Evolutionary conservation across 2,797 vertebrate genomes (phyloP), one percentile per base, ranked within the genome.

Genomic region (Margarornis squamiger): DNA sequence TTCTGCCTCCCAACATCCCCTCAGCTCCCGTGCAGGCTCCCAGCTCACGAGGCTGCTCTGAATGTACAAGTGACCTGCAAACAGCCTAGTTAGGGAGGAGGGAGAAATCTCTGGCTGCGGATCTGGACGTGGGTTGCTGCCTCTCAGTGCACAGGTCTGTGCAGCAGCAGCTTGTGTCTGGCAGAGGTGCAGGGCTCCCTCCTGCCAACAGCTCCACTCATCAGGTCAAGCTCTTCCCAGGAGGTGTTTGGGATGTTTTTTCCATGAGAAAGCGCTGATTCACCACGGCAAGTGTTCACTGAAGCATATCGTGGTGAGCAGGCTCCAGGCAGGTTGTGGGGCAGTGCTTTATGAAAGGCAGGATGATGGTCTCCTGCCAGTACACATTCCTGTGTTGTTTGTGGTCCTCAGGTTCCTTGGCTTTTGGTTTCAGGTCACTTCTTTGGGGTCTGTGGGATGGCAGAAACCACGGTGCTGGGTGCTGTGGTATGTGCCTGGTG

Each of bases 251-350:
- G 71, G 66, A 71, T 74, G 17, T 14, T 62, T 80, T 76, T 77
- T 71, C 43, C 1, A 0, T 43, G 46, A 48, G 30, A 46, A 95
- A 88, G 27, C 0, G 39, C 67, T 95, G 90, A 83, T 92, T 92
- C 82, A 83, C 46, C 0, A 3, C 36, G 45, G 62, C 1, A 3
- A 71, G 24, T 0, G 0, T 22, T 30, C 58, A 46, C 23, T 62
- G 81, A 30, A 72, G 70, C 3, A 0, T 30, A 2, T 36, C 0
- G 0, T 70, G 0, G 0, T 7, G 58, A 39, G 3, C 51, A 78
- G 41, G 71, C 77, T 81, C 49, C n/a, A 19, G 78, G 82, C 51
- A 58, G 82, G 71, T 55, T 57, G 27, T 82, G 71, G 57, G 24
- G 43, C 0, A 1, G 12, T 32, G 63, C 65, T 82, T 79, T 61